phyloP scores from a whole-genome alignment of 2,113 vertebrate genomes.

The Petrocephalus zakoni region DNA sequence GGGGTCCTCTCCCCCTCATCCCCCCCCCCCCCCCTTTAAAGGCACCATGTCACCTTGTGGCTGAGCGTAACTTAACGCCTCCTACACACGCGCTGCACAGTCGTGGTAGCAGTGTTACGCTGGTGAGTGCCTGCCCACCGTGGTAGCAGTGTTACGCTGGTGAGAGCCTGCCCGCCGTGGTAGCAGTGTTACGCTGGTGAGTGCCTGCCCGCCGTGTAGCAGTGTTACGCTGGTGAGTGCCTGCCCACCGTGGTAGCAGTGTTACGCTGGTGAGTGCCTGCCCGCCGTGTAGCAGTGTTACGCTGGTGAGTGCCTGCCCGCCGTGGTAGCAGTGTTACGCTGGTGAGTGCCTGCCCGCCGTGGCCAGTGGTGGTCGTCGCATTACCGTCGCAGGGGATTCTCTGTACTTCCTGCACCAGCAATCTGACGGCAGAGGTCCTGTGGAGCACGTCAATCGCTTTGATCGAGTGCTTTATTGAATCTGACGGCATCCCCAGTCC shows the following conservation, averaged over 20 bases:
- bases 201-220: too few relatives aligned
- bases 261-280: too few relatives aligned
- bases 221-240: too few relatives aligned
- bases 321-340: neutral
- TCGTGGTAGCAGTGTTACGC: neutral
- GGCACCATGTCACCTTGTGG: neutral
- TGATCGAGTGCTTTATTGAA: neutral
- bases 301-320: too few relatives aligned
- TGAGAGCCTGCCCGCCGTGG: too few relatives aligned
- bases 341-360: neutral
- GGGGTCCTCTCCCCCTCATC: neutral
- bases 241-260: too few relatives aligned
- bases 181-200: too few relatives aligned
- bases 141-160: too few relatives aligned
- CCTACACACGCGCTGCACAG: neutral
- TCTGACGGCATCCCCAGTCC: neutral
- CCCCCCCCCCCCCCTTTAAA: neutral
- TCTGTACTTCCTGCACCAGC: neutral
- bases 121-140: neutral
- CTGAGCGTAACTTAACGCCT: neutral
- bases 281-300: too few relatives aligned
- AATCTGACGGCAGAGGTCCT: neutral
- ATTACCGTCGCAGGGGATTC: neutral
- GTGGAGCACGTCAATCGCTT: neutral
- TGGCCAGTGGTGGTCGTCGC: neutral